Base-by-base conservation (phyloP, 2,113 vertebrate genomes). In the Eurypyga helias region DNA sequence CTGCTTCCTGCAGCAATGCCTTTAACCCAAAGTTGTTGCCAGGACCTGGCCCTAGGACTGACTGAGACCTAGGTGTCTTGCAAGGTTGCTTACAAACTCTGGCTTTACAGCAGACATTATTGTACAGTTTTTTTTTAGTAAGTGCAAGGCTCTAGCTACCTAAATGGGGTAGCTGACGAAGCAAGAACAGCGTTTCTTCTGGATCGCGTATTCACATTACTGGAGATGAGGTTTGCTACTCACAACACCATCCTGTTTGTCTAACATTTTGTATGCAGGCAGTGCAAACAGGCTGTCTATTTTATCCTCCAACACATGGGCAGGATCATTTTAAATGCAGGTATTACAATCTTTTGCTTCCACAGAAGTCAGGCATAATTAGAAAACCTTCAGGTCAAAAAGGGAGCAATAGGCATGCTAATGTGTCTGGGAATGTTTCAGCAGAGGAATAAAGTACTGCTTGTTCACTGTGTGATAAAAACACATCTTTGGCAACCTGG, bases 181-280 rank as follows among this genome's bases (percentile, higher is more conserved):
- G 28, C 12, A 64, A 87, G 25, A 87, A 92, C 19, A 58, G 7
- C 9, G 11, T 57, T 55, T 70, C 67, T 81, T 41, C 28, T 65
- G n/a, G 12, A 62, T 75, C 28, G 9, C 28, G 20, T 51, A 69
- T 46, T 62, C n/a, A 25, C 0, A 0, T 87, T 80, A 45, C 28
- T 54, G 16, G 33, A 58, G 15, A 45, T 36, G 13, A 87, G 9
- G 12, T 69, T 83, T 89, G n/a, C 33, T 73, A 26, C 46, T 85
- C 33, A 61, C 5, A 69, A 38, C 18, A 72, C 3, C 11, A 26
- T 7, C 9, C 8, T 34, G 9, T 81, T 81, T 71, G 20, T 18
- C 52, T 33, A 69, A 64, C 4, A 64, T 41, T 31, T 54, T 54
- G 4, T 8, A 46, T 19, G 43, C 11, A 67, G 43, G 43, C 43